A percentile compares a stretch with the other conserved stretches of the same genome.
Conservation (phyloP, 2,888 invertebrate species). For the Acanthoscelides obtectus region DNA sequence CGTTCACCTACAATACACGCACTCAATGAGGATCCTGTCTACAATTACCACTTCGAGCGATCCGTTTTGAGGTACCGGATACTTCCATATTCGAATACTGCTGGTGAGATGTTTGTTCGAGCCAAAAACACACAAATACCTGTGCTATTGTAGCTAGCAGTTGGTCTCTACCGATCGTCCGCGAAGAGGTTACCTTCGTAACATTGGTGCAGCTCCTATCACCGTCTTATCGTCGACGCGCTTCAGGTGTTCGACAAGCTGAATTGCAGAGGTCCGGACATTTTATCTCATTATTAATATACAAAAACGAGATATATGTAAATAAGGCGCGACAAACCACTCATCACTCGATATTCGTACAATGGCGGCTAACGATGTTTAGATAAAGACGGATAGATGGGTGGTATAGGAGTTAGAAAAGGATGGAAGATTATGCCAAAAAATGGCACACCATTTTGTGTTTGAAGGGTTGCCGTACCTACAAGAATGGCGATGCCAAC, state of each 20-base stretch:
- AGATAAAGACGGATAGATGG: constrained; percentile 29
- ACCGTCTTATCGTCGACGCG: neutral
- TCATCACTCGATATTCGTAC: constrained; percentile 29
- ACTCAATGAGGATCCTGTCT: neutral
- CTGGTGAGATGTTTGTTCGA: neutral
- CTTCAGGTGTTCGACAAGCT: neutral
- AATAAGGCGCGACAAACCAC: constrained; percentile 31
- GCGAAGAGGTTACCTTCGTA: constrained; percentile 24
- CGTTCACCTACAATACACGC: constrained; percentile 6
- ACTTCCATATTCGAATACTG: neutral
- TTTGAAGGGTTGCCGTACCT: neutral
- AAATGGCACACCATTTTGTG: constrained; percentile 16
- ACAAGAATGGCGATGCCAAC: neutral
- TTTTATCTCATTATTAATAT: constrained; percentile 8
- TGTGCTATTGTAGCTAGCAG: constrained; percentile 2
- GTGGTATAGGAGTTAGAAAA: neutral
- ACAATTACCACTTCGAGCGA: neutral
- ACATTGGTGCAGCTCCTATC: constrained; percentile 1
- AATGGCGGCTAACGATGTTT: constrained; percentile 43
- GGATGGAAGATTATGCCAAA: neutral
- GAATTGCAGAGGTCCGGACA: neutral
- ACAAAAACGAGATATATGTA: constrained; percentile 27
- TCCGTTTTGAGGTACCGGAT: neutral
- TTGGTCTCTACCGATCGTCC: constrained; percentile 3
- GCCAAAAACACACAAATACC: constrained; percentile 16